Evolutionary conservation across 2,113 vertebrate genomes (phyloP), one percentile per base, ranked within the genome.

Genomic region (Cyphomyrus discorhynchus): DNA sequence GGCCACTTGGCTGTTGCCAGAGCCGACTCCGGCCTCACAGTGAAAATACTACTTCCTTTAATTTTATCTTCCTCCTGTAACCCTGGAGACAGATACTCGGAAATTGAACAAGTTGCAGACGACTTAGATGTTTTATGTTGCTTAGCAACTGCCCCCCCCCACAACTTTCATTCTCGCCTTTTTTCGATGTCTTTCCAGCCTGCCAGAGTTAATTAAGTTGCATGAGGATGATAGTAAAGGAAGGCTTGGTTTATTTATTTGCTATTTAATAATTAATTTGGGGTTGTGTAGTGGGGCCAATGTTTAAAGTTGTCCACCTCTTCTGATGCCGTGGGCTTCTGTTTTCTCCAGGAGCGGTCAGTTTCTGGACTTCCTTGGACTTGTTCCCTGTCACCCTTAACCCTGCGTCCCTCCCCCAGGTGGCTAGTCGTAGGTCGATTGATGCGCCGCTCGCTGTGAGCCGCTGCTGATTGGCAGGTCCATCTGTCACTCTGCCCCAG

Each of bases 101-200:
- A 95, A 96, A 94, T 92, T 91, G 90, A 95, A 93, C 92, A 95
- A 93, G 93, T 94, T 94, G 90, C 94, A 93, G 92, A 94, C 95
- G 93, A 95, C 94, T 91, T 95, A 94, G 93, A 95, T 96, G 95
- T 96, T 96, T 92, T 95, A 95, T 95, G 95, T 96, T 96, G 95
- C 95, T 93, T 95, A 95, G 96, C 95, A 95, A 96, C 95, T 92
- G 94, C 84, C 77, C 89, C 74, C 86, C 91, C 24, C 52, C 89
- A 62, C 56, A 86, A 88, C 90, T 92, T 89, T 89, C 90, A 90
- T 52, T 89, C 90, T 92, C 87, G 50, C 86, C 90, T 91, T 89
- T 89, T 91, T 84, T 93, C 92, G 94, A 92, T 94, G 85, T 94
- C 89, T 93, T 84, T 56, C 89, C 88, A 93, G 91, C 92, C 90